Conservation (phyloP, 2,113 vertebrate species). For the Aegithalos caudatus region DNA sequence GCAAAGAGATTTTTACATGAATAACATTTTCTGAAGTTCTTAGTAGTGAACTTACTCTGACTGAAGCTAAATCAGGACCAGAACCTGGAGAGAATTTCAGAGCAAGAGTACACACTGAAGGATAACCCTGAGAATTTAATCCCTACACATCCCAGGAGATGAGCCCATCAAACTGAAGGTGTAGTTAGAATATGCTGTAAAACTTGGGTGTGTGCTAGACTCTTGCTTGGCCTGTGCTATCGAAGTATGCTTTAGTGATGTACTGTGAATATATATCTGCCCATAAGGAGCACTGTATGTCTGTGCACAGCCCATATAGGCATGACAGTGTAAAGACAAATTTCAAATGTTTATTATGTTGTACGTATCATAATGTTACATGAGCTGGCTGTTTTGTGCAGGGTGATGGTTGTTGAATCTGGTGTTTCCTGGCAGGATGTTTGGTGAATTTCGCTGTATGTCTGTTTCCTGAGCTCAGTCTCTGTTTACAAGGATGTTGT, state of each 20-base stretch:
- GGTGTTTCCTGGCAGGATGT: conserved; percentile 83
- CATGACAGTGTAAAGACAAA: background rate
- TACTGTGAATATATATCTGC: background rate
- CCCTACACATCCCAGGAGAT: background rate
- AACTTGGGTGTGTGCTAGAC: background rate
- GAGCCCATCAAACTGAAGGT: background rate
- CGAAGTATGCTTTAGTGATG: background rate
- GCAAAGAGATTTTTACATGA: background rate
- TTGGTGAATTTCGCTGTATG: conserved; percentile 75
- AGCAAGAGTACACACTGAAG: background rate
- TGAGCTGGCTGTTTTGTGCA: background rate
- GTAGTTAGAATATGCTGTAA: background rate
- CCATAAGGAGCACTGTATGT: background rate
- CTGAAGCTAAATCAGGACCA: background rate
- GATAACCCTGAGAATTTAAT: background rate
- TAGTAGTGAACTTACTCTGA: background rate
- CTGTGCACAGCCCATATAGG: background rate
- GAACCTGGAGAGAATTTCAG: background rate
- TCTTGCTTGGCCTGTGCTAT: background rate
- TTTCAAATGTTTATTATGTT: background rate
- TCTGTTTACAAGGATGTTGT: conserved; percentile 69
- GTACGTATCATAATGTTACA: background rate
- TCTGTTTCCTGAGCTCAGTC: conserved; percentile 75
- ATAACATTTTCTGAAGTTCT: background rate
- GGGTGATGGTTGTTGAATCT: conserved; percentile 66